phyloP scores from a whole-genome alignment of 2,888 invertebrate species.

The Cacoxenus indagator region DNA sequence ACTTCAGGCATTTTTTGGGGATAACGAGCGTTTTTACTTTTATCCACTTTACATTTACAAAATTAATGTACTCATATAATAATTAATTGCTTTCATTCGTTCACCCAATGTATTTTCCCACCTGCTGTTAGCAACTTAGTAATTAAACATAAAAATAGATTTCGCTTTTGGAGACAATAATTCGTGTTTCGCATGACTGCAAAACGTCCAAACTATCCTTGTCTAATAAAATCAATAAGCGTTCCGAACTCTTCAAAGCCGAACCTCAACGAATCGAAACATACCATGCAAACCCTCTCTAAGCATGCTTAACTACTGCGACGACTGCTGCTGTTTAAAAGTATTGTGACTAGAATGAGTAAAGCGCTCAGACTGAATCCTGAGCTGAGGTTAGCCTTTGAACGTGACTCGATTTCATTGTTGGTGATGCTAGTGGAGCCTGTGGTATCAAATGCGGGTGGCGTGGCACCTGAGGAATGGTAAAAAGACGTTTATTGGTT shows the following conservation, averaged over 20 bases:
- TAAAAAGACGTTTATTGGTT: background rate
- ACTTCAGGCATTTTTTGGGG: too few species aligned
- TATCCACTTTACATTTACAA: background rate
- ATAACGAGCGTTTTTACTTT: too few species aligned
- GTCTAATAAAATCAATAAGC: background rate
- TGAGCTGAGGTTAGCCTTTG: conserved; percentile 23
- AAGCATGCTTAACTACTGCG: conserved; percentile 49
- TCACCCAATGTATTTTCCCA: too few species aligned
- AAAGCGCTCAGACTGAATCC: conserved; percentile 40
- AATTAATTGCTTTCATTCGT: background rate
- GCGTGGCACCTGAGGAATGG: conserved; percentile 46
- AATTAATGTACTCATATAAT: background rate
- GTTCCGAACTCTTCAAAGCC: background rate
- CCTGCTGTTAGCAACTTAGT: conserved; percentile 5
- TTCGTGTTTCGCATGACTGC: background rate
- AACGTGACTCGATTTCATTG: conserved; percentile 40
- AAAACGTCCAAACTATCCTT: background rate
- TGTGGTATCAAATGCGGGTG: conserved; percentile 51
- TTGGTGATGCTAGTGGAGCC: conserved; percentile 43
- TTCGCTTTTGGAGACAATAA: conserved; percentile 12
- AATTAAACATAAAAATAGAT: conserved; percentile 20
- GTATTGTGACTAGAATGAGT: conserved; percentile 59
- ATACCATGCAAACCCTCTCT: background rate
- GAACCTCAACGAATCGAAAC: background rate
- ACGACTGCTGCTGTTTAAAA: conserved; percentile 37